Percentiles rank a stretch among this genome's conserved stretches.
phyloP scores from a whole-genome alignment of 37 sponge, comb jelly and placozoan genomes.

The Halichondria panicea region DNA sequence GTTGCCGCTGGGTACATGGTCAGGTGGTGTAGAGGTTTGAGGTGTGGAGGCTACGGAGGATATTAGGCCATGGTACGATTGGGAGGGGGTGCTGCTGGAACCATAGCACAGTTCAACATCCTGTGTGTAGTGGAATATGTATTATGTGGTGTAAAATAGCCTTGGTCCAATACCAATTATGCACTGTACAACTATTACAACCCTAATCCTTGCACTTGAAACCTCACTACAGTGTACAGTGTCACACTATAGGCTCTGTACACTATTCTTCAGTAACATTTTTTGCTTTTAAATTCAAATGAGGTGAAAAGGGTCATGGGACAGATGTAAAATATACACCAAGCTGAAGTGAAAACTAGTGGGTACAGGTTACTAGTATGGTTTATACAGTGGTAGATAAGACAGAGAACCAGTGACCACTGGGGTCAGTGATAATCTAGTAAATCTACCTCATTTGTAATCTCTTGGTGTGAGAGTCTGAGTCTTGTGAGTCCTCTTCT shows the following conservation, averaged over 20 bases:
- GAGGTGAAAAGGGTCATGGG: neutral
- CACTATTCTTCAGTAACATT: too few species aligned
- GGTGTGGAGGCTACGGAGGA: conserved; percentile 13
- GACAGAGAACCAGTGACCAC: too few species aligned
- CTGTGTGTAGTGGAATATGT: neutral
- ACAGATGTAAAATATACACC: neutral
- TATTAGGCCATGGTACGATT: conserved; percentile 9
- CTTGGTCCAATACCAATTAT: too few species aligned
- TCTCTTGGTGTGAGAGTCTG: neutral
- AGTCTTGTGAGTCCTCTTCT: neutral
- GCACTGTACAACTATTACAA: too few species aligned
- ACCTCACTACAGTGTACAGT: too few species aligned
- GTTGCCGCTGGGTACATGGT: neutral
- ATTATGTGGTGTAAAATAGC: too few species aligned
- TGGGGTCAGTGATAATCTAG: too few species aligned
- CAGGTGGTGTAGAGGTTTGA: neutral
- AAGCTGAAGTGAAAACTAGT: neutral
- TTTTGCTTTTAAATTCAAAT: too few species aligned
- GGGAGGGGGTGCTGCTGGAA: neutral
- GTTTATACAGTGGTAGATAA: too few species aligned
- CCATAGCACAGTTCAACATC: conserved; percentile 32
- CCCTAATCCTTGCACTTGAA: too few species aligned
- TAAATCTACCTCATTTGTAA: conserved; percentile 14
- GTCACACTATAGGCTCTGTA: too few species aligned
- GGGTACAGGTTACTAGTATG: too few species aligned